phyloP scores from a whole-genome alignment of 2,797 vertebrate genomes.

The Vireo griseus region DNA sequence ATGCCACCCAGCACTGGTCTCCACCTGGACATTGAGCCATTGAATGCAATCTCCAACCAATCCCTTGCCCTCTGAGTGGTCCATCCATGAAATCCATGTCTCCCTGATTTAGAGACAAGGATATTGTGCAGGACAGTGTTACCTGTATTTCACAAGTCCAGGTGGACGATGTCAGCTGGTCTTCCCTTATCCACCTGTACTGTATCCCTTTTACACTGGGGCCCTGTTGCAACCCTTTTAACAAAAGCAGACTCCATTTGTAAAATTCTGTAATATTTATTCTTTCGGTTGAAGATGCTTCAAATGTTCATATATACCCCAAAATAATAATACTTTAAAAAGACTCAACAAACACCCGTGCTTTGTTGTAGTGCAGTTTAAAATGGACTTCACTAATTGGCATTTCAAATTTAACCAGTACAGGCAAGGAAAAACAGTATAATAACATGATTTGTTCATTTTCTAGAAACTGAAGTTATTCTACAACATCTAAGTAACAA shows the following conservation, averaged over 20 bases:
- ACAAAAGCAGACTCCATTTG: background rate
- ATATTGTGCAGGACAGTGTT: background rate
- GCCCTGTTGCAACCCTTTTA: background rate
- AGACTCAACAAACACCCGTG: fast-evolving
- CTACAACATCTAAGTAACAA: background rate
- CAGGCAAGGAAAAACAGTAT: background rate
- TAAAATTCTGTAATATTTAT: background rate
- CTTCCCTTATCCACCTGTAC: background rate
- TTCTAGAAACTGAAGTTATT: background rate
- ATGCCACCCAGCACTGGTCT: background rate
- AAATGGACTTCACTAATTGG: background rate
- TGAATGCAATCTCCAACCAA: background rate
- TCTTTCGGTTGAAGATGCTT: background rate
- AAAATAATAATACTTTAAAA: background rate
- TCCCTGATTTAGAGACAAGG: background rate
- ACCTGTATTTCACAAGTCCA: background rate
- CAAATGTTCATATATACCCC: background rate
- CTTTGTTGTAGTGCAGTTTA: background rate
- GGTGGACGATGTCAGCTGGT: background rate
- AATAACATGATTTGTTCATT: background rate
- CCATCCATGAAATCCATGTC: background rate
- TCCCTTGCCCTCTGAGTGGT: background rate
- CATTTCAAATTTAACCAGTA: background rate
- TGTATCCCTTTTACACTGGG: background rate
- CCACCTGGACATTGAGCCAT: background rate